phyloP scores from a whole-genome alignment of 2,113 vertebrate species.

The Protobothrops mucrosquamatus region DNA sequence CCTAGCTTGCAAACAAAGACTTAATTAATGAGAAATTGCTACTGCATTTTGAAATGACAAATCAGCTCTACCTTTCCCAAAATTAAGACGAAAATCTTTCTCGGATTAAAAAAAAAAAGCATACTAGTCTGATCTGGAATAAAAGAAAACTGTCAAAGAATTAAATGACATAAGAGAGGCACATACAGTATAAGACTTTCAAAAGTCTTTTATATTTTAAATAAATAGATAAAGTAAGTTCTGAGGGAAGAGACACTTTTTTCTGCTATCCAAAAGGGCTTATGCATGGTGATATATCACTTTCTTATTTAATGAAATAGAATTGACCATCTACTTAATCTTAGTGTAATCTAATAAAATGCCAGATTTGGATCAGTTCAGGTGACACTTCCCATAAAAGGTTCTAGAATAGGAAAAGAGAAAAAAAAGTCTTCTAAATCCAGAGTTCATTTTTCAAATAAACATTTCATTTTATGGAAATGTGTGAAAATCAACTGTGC shows the following conservation, averaged over 20 bases:
- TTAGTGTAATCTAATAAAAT: conserved; percentile 72
- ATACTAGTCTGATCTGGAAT: background rate
- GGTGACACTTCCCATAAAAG: conserved; percentile 52
- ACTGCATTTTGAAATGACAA: background rate
- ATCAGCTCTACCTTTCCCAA: background rate
- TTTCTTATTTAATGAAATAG: conserved; percentile 71
- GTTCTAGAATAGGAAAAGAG: conserved; percentile 34
- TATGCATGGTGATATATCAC: background rate
- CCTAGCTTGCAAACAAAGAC: background rate
- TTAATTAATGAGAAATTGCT: background rate
- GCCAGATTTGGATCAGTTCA: conserved; percentile 62
- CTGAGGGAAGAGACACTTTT: no score
- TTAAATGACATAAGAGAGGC: background rate
- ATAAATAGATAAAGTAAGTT: no score
- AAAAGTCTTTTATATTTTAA: no score
- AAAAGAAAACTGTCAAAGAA: background rate
- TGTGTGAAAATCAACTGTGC: conserved; percentile 71
- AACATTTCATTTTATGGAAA: conserved; percentile 39
- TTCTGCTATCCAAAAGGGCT: background rate
- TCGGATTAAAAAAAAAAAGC: no score
- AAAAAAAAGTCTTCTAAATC: conserved; percentile 48
- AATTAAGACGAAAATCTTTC: background rate
- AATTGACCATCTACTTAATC: conserved; percentile 77
- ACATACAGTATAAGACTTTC: no score
- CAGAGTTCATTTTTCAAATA: conserved; percentile 32